A percentile compares a stretch with the other conserved stretches of the same genome.
phyloP scores from a whole-genome alignment of 1,140 invertebrate species.

The Anastatus disparis region DNA sequence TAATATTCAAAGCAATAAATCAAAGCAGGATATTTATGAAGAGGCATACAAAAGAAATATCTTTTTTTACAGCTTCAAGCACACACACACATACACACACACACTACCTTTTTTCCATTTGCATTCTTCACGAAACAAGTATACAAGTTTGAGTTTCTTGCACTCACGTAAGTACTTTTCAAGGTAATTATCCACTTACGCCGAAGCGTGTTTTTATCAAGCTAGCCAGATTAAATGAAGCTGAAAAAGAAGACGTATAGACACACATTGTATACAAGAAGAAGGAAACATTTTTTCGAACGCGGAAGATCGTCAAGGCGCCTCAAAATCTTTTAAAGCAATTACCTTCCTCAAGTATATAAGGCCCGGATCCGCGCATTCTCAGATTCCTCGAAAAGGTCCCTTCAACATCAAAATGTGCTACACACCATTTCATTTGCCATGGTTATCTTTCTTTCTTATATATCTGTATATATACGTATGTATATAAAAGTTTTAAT shows the following conservation, averaged over 20 bases:
- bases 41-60: not conserved
- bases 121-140: slow-evolving; percentile 16
- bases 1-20: slow-evolving; percentile 12
- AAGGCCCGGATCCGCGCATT: not conserved
- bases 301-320: slow-evolving; percentile 7
- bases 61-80: slow-evolving; percentile 4
- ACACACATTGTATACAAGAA: no score
- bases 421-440: slow-evolving; percentile 60
- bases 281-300: not conserved
- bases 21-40: not conserved
- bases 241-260: slow-evolving; percentile 30
- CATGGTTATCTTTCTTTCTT: no score
- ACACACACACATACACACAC: no score
- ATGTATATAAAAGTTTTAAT: slow-evolving; percentile 10
- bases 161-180: slow-evolving; percentile 12
- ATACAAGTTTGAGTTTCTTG: slow-evolving; percentile 29
- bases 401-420: slow-evolving; percentile 32
- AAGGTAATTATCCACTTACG: slow-evolving; percentile 38
- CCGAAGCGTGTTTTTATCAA: slow-evolving; percentile 18
- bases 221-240: slow-evolving; percentile 13
- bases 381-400: slow-evolving; percentile 34
- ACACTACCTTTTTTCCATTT: slow-evolving; percentile 18
- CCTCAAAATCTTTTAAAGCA: slow-evolving; percentile 30
- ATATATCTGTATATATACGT: slow-evolving; percentile 1
- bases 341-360: slow-evolving; percentile 22